These are phyloP conservation scores for Calcarius lapponicus DNA, from an alignment of 2,797 vertebrate genomes.

Conservation along the genomic window DNA sequence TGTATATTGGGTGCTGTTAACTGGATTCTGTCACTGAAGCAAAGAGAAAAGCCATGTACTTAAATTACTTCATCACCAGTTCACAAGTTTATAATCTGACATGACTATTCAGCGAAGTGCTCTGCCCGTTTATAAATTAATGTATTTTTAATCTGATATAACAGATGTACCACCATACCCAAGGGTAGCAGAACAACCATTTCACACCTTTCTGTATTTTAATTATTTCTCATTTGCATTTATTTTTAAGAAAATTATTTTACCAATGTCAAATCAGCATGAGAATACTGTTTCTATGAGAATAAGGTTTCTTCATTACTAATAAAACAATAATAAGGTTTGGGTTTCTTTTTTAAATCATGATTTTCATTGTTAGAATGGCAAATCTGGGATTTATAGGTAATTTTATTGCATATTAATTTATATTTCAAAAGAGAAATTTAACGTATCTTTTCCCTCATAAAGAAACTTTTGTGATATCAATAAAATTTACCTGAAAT, in stretches of 20 bases:
- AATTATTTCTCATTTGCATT: not conserved
- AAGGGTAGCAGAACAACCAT: not conserved
- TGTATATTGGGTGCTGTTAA: not conserved
- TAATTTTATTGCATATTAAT: not conserved
- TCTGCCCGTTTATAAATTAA: not conserved
- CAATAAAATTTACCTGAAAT: not conserved
- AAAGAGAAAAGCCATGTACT: not conserved
- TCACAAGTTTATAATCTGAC: not conserved
- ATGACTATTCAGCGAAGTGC: not conserved
- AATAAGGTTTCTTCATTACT: not conserved
- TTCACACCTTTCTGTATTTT: not conserved
- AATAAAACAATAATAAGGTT: not conserved
- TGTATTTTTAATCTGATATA: not conserved
- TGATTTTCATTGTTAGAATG: not conserved
- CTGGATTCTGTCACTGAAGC: not conserved
- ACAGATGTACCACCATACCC: not conserved
- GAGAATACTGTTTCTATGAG: not conserved
- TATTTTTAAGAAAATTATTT: not conserved
- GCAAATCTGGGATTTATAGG: not conserved
- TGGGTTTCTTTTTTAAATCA: accelerated
- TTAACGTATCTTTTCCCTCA: not conserved
- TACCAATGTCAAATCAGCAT: not conserved
- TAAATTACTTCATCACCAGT: not conserved
- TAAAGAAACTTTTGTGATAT: not conserved
- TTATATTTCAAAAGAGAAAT: not conserved